These are phyloP conservation scores for Genyomyrus donnyi DNA, from an alignment of 2,113 vertebrate genomes.

Conservation along the genomic window DNA sequence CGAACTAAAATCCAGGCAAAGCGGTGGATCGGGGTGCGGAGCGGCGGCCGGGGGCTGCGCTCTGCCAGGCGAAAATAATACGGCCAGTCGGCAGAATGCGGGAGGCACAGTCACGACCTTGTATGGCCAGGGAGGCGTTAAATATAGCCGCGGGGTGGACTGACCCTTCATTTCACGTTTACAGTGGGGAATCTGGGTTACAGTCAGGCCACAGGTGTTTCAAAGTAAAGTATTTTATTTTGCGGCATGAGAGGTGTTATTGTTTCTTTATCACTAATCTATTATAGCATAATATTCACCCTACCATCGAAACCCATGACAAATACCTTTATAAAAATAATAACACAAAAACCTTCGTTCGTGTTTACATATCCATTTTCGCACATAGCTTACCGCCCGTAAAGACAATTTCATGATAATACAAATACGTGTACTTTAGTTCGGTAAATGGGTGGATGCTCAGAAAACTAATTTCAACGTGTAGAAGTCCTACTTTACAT, in stretches of 20 bases:
- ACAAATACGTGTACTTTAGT: not conserved
- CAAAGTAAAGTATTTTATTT: not conserved
- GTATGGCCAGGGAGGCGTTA: constrained; percentile 86
- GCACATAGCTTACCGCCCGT: not conserved
- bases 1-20: constrained; percentile 45
- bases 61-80: constrained; percentile 92
- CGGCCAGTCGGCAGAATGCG: constrained; percentile 86
- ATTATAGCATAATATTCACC: not conserved
- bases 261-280: not conserved
- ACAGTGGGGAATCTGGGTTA: not conserved
- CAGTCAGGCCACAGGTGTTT: not conserved
- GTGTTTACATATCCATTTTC: not conserved
- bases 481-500: not conserved
- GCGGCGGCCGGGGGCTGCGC: constrained; percentile 64
- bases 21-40: constrained; percentile 42
- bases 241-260: not conserved
- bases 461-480: not conserved
- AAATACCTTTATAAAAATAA: not conserved
- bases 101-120: constrained; percentile 81
- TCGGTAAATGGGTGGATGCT: not conserved
- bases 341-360: not conserved
- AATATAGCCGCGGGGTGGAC: constrained; percentile 76
- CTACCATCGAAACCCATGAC: not conserved
- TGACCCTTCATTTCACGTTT: constrained; percentile 2
- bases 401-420: not conserved